Evolutionary conservation across 1,140 invertebrate species (phyloP).

Genomic region (Varroa destructor): DNA sequence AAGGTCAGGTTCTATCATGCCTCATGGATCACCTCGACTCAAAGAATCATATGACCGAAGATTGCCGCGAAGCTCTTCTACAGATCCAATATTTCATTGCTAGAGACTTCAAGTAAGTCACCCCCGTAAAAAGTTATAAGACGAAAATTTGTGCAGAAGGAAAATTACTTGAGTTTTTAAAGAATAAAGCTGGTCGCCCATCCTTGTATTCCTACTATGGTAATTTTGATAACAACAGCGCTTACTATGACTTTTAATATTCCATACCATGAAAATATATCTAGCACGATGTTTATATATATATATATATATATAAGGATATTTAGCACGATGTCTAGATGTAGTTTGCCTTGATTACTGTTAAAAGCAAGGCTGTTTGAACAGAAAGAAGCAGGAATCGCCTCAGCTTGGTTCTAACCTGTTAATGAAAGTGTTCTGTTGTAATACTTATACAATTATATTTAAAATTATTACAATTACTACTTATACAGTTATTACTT

Average conservation of each 20-base stretch:
- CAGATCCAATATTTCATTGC: slow-evolving; percentile 96
- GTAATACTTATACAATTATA: too few relatives aligned
- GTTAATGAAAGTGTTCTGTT: too few relatives aligned
- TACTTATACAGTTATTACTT: too few relatives aligned
- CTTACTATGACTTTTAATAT: neutral
- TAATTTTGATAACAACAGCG: neutral
- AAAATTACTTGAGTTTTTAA: too few relatives aligned
- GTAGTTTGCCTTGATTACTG: too few relatives aligned
- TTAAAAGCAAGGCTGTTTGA: too few relatives aligned
- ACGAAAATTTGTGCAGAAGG: too few relatives aligned
- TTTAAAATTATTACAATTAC: too few relatives aligned
- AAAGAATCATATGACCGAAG: slow-evolving; percentile 58
- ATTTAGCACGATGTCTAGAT: neutral
- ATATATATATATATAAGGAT: neutral
- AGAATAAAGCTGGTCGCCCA: too few relatives aligned
- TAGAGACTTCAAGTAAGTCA: slow-evolving; percentile 63
- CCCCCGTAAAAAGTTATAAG: neutral
- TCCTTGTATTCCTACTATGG: too few relatives aligned
- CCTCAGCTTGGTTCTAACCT: too few relatives aligned
- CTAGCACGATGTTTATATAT: neutral
- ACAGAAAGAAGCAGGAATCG: too few relatives aligned
- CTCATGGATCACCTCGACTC: slow-evolving; percentile 79
- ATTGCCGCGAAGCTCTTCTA: slow-evolving; percentile 75
- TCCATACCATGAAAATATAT: neutral
- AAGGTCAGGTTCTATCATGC: slow-evolving; percentile 66